Evolutionary conservation across 2,797 vertebrate species (phyloP).

Genomic region (Perodicticus potto): DNA sequence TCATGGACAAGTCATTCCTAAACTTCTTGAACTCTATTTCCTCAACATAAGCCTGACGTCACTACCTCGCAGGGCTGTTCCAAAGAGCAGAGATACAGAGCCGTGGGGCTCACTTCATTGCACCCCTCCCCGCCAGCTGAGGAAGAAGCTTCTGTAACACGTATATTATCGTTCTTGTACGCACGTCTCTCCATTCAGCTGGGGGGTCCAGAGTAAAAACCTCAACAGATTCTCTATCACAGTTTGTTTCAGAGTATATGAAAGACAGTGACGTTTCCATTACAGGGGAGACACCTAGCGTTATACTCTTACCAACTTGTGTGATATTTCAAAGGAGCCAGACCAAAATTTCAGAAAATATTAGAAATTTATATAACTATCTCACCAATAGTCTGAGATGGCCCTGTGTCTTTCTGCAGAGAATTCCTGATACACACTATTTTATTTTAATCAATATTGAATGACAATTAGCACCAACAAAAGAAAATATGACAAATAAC

Average conservation of each 20-base stretch:
- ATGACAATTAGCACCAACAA: neutral
- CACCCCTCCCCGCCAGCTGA: neutral
- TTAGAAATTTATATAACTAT: neutral
- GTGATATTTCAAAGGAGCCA: neutral
- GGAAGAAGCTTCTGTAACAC: neutral
- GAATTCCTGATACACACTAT: neutral
- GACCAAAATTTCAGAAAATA: neutral
- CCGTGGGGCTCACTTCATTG: fast-evolving
- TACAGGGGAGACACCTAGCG: neutral
- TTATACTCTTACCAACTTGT: neutral
- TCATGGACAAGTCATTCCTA: neutral
- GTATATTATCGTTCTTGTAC: fast-evolving
- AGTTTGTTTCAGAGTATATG: neutral
- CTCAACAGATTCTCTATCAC: neutral
- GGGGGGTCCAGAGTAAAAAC: neutral
- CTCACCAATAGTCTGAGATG: neutral
- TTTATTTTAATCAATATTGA: neutral
- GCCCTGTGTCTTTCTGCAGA: neutral
- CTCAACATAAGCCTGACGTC: neutral
- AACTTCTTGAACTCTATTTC: neutral
- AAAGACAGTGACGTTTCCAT: neutral
- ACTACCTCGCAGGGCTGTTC: neutral
- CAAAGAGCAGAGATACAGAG: neutral
- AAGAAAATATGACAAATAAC: neutral
- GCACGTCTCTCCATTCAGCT: neutral